Base-by-base conservation (phyloP, 2,113 vertebrate genomes). In the Machaerirhynchus nigripectus region DNA sequence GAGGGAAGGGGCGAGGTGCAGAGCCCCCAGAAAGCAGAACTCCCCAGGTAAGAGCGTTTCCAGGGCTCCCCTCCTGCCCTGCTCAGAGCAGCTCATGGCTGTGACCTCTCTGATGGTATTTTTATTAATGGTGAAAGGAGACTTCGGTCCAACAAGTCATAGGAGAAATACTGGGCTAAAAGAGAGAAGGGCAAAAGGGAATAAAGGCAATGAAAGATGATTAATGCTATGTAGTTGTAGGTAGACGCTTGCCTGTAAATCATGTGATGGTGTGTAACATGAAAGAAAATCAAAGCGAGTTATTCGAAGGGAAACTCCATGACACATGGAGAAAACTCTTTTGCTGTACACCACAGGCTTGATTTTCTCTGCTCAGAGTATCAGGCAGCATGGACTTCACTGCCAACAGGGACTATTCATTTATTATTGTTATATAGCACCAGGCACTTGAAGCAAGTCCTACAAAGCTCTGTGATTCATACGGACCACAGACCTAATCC, bases 91-190 rank as follows among this genome's bases (percentile, higher is more conserved):
- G 57, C 30, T n/a, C 2, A 1, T 1, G 3, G 30, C 81, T 46
- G 26, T 8, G 2, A 27, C 53, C 0, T 0, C 70, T 76, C 28
- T 7, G 1, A 15, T 1, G 3, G 33, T 39, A 37, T 61, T 80
- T 82, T 87, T 74, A 57, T 15, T 35, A 93, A 59, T 44, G 59
- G 33, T 74, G 55, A 93, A 73, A 87, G 50, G 21, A 57, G 33
- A 76, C 28, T 63, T 89, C 20, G 46, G 57, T 63, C 42, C 80
- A 75, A 22, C 10, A 67, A 63, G 33, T 53, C 57, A 77, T 24
- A 61, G 39, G 31, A 63, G 55, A 63, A 79, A 33, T 24, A 44
- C 11, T 22, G 28, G 50, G 59, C 52, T 88, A 46, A 87, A 90
- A 83, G 27, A 78, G 10, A 78, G 85, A 85, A 68, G 35, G 50